A percentile compares a stretch with the other conserved stretches of the same genome.
Evolutionary conservation across 2,113 vertebrate genomes (phyloP).

Genomic region (Brachyhypopomus gauderio): DNA sequence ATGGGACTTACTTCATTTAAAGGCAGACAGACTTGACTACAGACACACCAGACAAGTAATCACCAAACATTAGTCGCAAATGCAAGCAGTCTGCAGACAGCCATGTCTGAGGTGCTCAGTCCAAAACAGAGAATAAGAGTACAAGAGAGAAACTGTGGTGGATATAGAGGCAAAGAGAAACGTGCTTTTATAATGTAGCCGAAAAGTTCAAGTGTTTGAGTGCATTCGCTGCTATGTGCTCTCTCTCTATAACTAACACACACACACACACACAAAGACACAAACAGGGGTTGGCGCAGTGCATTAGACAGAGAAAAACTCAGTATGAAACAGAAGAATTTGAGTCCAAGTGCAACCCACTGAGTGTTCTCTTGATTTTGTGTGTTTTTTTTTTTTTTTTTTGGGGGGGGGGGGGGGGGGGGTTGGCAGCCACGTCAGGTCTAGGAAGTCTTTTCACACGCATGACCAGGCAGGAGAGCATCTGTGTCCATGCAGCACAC

Average conservation of each 20-base stretch:
- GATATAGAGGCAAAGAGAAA: neutral
- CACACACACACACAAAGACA: too few species aligned
- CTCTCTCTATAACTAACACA: too few species aligned
- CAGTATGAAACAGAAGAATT: too few species aligned
- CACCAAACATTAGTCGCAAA: neutral
- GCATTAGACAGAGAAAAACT: too few species aligned
- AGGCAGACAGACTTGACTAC: slow-evolving; percentile 29
- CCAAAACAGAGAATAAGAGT: neutral
- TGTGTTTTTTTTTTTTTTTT: too few species aligned
- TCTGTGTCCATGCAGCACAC: slow-evolving; percentile 16
- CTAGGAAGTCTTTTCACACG: neutral
- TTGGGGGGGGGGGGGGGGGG: too few species aligned
- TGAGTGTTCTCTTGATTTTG: neutral
- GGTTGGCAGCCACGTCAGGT: neutral
- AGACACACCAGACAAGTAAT: slow-evolving; percentile 23
- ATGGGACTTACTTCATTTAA: slow-evolving; percentile 20
- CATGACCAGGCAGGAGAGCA: neutral
- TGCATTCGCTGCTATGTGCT: too few species aligned
- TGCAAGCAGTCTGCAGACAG: neutral
- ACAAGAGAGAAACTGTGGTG: neutral
- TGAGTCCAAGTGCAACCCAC: neutral
- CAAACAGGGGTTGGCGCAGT: too few species aligned
- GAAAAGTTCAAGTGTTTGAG: neutral
- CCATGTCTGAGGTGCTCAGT: neutral
- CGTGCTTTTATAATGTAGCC: neutral